phyloP scores from a whole-genome alignment of 2,797 vertebrate species.

The Ctenopoma kingsleyae region DNA sequence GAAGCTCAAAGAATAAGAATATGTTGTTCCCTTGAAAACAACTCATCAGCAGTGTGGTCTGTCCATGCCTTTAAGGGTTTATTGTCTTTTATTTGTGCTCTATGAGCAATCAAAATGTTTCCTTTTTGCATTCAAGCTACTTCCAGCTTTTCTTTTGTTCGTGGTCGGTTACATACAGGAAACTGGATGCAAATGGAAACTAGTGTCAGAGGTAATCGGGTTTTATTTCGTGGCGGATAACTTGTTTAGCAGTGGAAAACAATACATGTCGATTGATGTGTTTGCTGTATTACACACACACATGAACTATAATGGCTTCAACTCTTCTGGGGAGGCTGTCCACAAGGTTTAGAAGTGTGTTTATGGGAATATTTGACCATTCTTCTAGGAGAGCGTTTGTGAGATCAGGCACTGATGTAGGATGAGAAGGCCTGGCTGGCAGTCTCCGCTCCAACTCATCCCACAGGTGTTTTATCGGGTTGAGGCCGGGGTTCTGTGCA shows the following conservation, averaged over 20 bases:
- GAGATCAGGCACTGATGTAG: too few relatives aligned
- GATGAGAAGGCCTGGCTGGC: too few relatives aligned
- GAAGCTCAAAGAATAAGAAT: slow-evolving; percentile 36
- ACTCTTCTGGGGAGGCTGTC: neutral
- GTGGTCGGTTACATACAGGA: slow-evolving; percentile 7
- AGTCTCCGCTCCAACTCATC: too few relatives aligned
- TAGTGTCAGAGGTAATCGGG: slow-evolving; percentile 35
- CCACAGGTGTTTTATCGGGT: too few relatives aligned
- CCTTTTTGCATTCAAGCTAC: slow-evolving; percentile 13
- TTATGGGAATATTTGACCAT: too few relatives aligned
- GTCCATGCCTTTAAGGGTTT: slow-evolving; percentile 14
- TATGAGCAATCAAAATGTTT: slow-evolving; percentile 51
- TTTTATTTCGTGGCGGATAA: slow-evolving; percentile 4
- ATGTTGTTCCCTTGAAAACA: slow-evolving; percentile 36
- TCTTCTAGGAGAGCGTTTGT: too few relatives aligned
- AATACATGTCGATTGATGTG: slow-evolving; percentile 26
- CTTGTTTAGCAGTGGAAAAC: slow-evolving; percentile 19
- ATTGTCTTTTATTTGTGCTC: slow-evolving; percentile 20
- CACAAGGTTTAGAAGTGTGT: too few relatives aligned
- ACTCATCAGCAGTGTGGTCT: slow-evolving; percentile 42
- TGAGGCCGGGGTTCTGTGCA: too few relatives aligned
- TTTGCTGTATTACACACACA: neutral
- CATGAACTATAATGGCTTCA: too few relatives aligned
- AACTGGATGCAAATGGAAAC: slow-evolving; percentile 14
- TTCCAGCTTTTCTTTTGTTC: slow-evolving; percentile 25